Base-by-base conservation (phyloP, 1,140 invertebrate species). In the Drosophila subobscura region DNA sequence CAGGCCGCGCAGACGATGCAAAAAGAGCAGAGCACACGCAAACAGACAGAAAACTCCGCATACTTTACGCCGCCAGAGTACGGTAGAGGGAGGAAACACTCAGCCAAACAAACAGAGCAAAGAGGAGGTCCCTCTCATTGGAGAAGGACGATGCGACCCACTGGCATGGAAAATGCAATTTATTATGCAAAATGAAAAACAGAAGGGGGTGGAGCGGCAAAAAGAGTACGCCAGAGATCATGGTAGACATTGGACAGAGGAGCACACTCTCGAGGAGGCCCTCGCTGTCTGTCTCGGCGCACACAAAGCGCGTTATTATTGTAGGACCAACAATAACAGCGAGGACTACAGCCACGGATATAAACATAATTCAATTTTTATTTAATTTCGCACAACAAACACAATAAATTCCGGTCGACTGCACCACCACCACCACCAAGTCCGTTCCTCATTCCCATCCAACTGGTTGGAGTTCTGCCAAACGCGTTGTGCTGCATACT, bases 321-420 rank as follows among this genome's bases (percentile, higher is more conserved):
- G 33, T 80, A 76, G 80, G 56, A 77, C 76, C 79, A 84, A 79
- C 79, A 84, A 85, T 85, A 85, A 81, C 73, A 86, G 72, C 73
- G 80, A 77, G 72, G 52, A 37, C 33, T 37, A 37, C 33, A 37
- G 10, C 3, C 33, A 3, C 81, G 81, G 77, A 85, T 81, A 85
- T 86, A 85, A 85, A 86, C 74, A 86, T 86, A 86, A 86, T 86
- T 86, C 83, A 86, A 86, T 86, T 86, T 86, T 86, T 86, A 86
- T 86, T 86, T 86, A 86, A 86, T 86, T 86, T 80, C 54, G 83
- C 55, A 81, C 78, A 86, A 86, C 83, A 86, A 86, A 83, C 63
- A 88, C 84, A 81, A 86, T 86, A 88, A 86, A 88, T 86, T 88
- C 81, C 64, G 74, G 70, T 60, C 64, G 81, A 86, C 81, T 84